phyloP scores from a whole-genome alignment of 1,140 invertebrate species.

The Aphaenogaster floridana region DNA sequence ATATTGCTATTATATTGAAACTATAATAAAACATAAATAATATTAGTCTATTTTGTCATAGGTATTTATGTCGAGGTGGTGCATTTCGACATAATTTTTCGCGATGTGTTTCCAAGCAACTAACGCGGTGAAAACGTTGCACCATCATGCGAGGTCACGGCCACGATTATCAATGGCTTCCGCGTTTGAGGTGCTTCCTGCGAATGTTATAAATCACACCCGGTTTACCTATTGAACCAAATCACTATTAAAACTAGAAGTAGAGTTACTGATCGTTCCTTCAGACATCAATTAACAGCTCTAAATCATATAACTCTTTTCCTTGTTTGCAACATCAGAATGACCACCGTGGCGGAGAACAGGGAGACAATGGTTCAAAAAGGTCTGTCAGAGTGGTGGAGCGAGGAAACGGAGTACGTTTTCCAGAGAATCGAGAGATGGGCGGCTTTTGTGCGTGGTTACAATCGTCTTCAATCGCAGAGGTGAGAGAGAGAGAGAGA shows the following conservation, averaged over 20 bases:
- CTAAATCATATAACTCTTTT: not conserved
- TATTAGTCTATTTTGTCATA: not conserved
- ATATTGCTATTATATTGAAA: not conserved
- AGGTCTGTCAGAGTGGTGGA: slow-evolving; percentile 83
- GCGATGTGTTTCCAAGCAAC: not conserved
- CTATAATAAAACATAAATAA: not conserved
- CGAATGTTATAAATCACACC: slow-evolving; percentile 70
- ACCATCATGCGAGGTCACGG: slow-evolving; percentile 62
- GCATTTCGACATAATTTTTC: not conserved
- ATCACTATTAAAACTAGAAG: not conserved
- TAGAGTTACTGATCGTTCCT: not conserved
- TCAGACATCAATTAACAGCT: not conserved
- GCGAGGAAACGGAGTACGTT: slow-evolving; percentile 82
- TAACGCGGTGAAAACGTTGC: slow-evolving; percentile 12
- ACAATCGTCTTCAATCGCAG: slow-evolving; percentile 81
- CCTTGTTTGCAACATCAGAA: not conserved
- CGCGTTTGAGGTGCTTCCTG: slow-evolving; percentile 74
- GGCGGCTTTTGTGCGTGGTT: slow-evolving; percentile 81
- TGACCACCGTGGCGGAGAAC: slow-evolving; percentile 43
- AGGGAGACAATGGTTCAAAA: slow-evolving; percentile 68
- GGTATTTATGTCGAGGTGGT: not conserved
- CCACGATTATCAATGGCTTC: slow-evolving; percentile 73
- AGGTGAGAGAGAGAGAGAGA: slow-evolving; percentile 39
- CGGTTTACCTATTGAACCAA: not conserved
- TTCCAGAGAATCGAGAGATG: slow-evolving; percentile 84